Conservation (phyloP, 2,797 vertebrate genomes). For the Acipenser ruthenus region DNA sequence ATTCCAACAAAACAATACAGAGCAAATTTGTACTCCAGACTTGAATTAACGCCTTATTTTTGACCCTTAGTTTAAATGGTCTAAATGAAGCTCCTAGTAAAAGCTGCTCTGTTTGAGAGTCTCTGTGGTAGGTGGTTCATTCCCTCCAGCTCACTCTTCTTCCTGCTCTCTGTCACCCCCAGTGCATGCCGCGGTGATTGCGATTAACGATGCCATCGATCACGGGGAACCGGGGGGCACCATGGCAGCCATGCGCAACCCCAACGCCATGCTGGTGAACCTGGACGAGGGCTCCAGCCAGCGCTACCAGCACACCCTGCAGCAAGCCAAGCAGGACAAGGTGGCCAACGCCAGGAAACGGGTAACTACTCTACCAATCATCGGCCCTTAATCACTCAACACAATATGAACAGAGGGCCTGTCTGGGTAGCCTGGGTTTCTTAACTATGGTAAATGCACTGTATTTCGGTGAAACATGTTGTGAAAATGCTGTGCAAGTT, state of each 20-base stretch:
- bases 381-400: too few relatives aligned
- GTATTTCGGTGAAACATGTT: too few relatives aligned
- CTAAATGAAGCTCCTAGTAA: too few relatives aligned
- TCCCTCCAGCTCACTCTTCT: neutral
- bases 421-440: too few relatives aligned
- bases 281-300: conserved; percentile 57
- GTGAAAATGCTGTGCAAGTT: too few relatives aligned
- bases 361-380: conserved; percentile 47
- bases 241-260: conserved; percentile 78
- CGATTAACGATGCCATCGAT: conserved; percentile 93
- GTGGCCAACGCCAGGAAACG: conserved; percentile 80
- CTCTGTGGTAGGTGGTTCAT: neutral
- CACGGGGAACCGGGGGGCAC: conserved; percentile 76
- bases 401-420: too few relatives aligned
- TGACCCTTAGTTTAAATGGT: too few relatives aligned
- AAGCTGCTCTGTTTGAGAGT: too few relatives aligned
- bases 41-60: too few relatives aligned
- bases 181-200: conserved; percentile 96
- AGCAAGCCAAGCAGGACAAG: conserved; percentile 83
- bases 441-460: too few relatives aligned
- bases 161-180: conserved; percentile 11
- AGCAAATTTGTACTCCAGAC: too few relatives aligned
- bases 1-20: too few relatives aligned
- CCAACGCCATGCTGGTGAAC: conserved; percentile 88
- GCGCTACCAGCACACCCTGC: conserved; percentile 77